phyloP scores from a whole-genome alignment of 2,888 invertebrate genomes.

The Eumerus sabulonum region DNA sequence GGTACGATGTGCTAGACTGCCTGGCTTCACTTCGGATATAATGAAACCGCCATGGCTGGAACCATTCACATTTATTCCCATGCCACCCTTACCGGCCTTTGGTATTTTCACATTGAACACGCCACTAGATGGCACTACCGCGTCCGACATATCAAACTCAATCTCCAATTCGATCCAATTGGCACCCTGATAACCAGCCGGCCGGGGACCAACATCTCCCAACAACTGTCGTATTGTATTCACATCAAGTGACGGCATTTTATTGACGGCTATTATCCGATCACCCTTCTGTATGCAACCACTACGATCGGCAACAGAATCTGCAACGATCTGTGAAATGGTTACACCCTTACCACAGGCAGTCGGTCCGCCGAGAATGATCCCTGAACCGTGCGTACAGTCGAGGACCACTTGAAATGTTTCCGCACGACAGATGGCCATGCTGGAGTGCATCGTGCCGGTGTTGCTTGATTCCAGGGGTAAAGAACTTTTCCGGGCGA shows the following conservation, averaged over 20 bases:
- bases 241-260: slow-evolving; percentile 84
- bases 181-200: slow-evolving; percentile 79
- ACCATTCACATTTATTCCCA: slow-evolving; percentile 95
- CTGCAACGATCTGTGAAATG: slow-evolving; percentile 76
- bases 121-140: slow-evolving; percentile 93
- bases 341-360: slow-evolving; percentile 76
- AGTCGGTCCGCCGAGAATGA: slow-evolving; percentile 74
- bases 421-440: slow-evolving; percentile 78
- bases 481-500: slow-evolving; percentile 80
- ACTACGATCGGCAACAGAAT: slow-evolving; percentile 81
- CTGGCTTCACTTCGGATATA: slow-evolving; percentile 93
- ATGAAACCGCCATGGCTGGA: slow-evolving; percentile 82
- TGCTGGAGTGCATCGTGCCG: slow-evolving; percentile 71
- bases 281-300: slow-evolving; percentile 90
- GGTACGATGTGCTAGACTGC: slow-evolving; percentile 93
- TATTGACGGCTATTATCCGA: slow-evolving; percentile 91
- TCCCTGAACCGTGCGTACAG: slow-evolving; percentile 78
- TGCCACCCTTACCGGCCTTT: slow-evolving; percentile 85
- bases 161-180: slow-evolving; percentile 88
- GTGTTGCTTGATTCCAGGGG: slow-evolving; percentile 74
- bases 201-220: slow-evolving; percentile 73
- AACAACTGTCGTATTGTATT: slow-evolving; percentile 80
- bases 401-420: slow-evolving; percentile 78
- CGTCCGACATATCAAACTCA: slow-evolving; percentile 94
- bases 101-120: slow-evolving; percentile 94